A percentile compares a stretch with the other conserved stretches of the same genome.
Evolutionary conservation across 2,113 vertebrate genomes (phyloP).

Genomic region (Calyptomena viridis): DNA sequence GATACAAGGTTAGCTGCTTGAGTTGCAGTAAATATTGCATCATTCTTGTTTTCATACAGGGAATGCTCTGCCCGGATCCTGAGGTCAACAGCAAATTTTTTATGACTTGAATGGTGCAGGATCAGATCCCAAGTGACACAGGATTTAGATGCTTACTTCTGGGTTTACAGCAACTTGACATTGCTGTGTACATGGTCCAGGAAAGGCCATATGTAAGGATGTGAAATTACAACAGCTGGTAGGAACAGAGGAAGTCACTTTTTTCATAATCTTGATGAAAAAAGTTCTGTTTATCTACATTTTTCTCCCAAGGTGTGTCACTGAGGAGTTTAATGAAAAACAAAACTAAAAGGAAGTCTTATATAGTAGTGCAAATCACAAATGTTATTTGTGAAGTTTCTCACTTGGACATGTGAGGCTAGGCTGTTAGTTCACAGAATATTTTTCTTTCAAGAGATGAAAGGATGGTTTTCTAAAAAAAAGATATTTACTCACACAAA

Average conservation of each 20-base stretch:
- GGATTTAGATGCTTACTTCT: background rate
- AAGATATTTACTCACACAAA: background rate
- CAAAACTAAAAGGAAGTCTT: background rate
- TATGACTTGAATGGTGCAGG: background rate
- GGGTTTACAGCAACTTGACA: constrained; percentile 14
- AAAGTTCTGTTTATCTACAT: background rate
- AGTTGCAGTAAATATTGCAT: background rate
- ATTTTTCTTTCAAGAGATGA: background rate
- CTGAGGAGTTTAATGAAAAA: background rate
- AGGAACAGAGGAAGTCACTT: background rate
- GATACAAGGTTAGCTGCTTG: background rate
- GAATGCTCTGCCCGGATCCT: background rate
- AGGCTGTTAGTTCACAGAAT: background rate
- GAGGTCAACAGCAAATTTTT: background rate
- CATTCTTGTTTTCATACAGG: background rate
- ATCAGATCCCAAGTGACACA: background rate
- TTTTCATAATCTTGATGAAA: background rate
- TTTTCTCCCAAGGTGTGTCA: background rate
- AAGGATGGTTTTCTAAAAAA: background rate
- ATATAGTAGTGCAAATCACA: background rate
- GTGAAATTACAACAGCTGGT: background rate
- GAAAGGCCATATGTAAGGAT: background rate
- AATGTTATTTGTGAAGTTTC: background rate
- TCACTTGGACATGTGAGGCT: background rate
- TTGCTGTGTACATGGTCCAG: background rate